phyloP scores from a whole-genome alignment of 2,113 vertebrate species.

The Centrocercus urophasianus region DNA sequence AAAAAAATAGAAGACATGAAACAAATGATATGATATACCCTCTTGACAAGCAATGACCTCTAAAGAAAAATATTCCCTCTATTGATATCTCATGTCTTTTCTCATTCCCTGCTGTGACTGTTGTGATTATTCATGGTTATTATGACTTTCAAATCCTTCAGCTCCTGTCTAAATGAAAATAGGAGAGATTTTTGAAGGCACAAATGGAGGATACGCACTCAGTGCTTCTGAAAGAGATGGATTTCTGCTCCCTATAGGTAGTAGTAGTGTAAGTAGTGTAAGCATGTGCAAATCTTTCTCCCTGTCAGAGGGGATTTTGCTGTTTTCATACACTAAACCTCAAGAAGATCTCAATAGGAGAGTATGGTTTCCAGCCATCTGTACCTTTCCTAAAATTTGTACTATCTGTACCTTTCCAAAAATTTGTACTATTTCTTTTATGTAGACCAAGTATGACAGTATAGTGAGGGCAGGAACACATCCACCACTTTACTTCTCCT shows the following conservation, averaged over 20 bases:
- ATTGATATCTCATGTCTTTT: neutral
- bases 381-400: neutral
- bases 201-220: neutral
- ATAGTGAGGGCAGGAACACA: neutral
- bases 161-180: neutral
- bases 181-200: neutral
- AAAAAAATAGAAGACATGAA: neutral
- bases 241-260: neutral
- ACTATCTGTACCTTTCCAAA: neutral
- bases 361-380: neutral
- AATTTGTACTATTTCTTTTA: neutral
- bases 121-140: conserved; percentile 13
- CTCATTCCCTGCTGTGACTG: neutral
- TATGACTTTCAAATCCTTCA: neutral
- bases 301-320: neutral
- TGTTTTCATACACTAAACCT: neutral
- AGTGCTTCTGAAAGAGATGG: neutral
- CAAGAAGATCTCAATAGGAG: neutral
- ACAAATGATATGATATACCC: neutral
- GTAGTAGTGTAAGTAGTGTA: neutral
- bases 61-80: neutral
- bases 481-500: neutral
- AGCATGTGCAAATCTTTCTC: neutral
- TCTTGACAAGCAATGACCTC: neutral
- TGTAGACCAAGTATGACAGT: neutral